Evolutionary conservation across 2,888 invertebrate species (phyloP).

Genomic region (Agrotis puta): DNA sequence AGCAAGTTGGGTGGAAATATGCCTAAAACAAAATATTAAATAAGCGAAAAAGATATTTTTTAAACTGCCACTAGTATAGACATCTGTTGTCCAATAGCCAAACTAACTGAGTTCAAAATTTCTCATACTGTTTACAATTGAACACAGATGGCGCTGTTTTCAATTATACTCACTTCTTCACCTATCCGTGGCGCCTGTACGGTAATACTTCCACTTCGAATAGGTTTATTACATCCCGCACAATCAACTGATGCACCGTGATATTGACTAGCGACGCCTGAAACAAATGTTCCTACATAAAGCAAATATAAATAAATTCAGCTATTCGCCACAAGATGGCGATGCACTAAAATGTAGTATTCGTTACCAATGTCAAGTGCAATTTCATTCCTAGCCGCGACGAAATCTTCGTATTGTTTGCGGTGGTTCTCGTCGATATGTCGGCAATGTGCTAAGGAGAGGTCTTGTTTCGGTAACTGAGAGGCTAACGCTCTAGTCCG

Average conservation of each 20-base stretch:
- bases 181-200: constrained; percentile 96
- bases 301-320: constrained; percentile 48
- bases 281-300: constrained; percentile 62
- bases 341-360: constrained; percentile 19
- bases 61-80: constrained; percentile 35
- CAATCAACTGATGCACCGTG: constrained; percentile 93
- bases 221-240: constrained; percentile 94
- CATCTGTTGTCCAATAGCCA: constrained; percentile 70
- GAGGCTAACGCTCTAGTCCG: constrained; percentile 92
- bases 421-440: constrained; percentile 95
- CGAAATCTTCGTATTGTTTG: constrained; percentile 97
- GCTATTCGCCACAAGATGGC: constrained; percentile 74
- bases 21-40: constrained; percentile 76
- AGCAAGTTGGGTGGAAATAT: constrained; percentile 98
- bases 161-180: constrained; percentile 87
- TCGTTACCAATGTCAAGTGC: constrained; percentile 97
- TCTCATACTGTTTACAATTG: accelerated
- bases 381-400: constrained; percentile 98
- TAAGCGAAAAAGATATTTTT: not conserved
- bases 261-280: constrained; percentile 92
- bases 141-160: constrained; percentile 43
- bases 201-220: constrained; percentile 95
- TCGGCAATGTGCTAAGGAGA: constrained; percentile 96
- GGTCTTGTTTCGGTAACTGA: constrained; percentile 98
- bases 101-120: constrained; percentile 13